Evolutionary conservation across 2,113 vertebrate species (phyloP).

Genomic region (Haemorhous mexicanus): DNA sequence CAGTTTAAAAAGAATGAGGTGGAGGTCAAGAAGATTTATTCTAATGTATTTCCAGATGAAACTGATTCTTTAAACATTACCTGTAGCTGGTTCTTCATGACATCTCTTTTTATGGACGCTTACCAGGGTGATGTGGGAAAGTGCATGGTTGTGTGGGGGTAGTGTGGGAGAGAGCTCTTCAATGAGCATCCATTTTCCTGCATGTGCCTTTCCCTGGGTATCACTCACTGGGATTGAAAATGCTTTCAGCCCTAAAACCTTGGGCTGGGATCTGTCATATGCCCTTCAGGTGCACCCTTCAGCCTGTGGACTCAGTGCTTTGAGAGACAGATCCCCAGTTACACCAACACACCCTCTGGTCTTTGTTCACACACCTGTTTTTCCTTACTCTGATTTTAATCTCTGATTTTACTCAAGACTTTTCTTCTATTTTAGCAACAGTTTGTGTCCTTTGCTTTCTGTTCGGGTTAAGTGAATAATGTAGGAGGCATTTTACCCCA

Average conservation of each 20-base stretch:
- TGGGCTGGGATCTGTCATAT: not conserved
- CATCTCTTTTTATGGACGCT: not conserved
- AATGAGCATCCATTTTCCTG: not conserved
- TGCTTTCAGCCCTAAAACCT: not conserved
- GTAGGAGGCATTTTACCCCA: not conserved
- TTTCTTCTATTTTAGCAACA: not conserved
- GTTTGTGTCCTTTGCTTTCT: not conserved
- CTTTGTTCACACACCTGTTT: not conserved
- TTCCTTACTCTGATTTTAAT: not conserved
- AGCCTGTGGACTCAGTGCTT: not conserved
- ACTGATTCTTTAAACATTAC: not conserved
- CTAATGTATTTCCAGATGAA: not conserved
- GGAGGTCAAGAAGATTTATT: not conserved
- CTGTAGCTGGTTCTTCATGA: not conserved
- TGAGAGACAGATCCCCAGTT: not conserved
- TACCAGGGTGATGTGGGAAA: not conserved
- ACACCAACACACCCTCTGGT: not conserved
- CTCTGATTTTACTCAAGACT: not conserved
- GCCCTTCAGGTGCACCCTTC: not conserved
- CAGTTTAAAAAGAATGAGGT: not conserved
- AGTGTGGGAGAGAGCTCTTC: not conserved
- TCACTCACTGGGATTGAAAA: not conserved
- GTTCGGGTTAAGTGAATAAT: not conserved
- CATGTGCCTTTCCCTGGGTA: not conserved
- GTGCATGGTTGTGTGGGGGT: accelerated